Evolutionary conservation across 1,140 invertebrate genomes (phyloP), one percentile per base, ranked within the genome.

Genomic region (Hirudo medicinalis): DNA sequence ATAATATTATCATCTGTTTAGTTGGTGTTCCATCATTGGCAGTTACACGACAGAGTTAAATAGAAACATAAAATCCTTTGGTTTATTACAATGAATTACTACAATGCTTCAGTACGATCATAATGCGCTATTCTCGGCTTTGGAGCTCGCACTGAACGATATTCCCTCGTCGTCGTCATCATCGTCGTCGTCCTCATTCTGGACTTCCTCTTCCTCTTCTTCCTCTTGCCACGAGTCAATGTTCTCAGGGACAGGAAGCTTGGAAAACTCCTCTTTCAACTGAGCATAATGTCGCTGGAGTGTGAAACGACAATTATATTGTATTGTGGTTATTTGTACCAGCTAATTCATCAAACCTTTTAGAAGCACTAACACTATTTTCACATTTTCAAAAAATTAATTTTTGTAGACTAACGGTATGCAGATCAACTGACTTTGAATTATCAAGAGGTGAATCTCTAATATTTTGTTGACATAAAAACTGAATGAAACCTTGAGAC

Each of bases 201-300:
- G 57, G 29, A 63, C 57, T 25, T 63, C 57, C 29, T 60, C 55
- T 11, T 40, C 40, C 11, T 49, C 43, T 49, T 49, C 43, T 49
- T 49, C 43, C 43, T 63, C 57, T 15, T 13, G 57, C 22, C 22
- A 63, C 8, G 57, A 32, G 22, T 29, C 27, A 11, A 40, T 11
- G 5, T 88, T 88, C 60, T 85, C 82, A 5, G 89, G 89, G 15
- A 88, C 87, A 76, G 88, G 87, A 77, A 92, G 82, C 83, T 90
- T 90, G 29, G 87, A 86, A 74, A 91, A 81, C 81, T 91, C 89
- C 80, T 90, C 89, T 73, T 88, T 86, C 73, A 91, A 81, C 76
- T 89, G 87, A 74, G 87, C 87, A 80, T 89, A 91, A 79, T 91
- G 88, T 71, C 89, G 86, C 86, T 90, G 85, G 70, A 86, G 54